Conservation (phyloP, 2,888 invertebrate genomes). For the Gastrophysa polygoni region DNA sequence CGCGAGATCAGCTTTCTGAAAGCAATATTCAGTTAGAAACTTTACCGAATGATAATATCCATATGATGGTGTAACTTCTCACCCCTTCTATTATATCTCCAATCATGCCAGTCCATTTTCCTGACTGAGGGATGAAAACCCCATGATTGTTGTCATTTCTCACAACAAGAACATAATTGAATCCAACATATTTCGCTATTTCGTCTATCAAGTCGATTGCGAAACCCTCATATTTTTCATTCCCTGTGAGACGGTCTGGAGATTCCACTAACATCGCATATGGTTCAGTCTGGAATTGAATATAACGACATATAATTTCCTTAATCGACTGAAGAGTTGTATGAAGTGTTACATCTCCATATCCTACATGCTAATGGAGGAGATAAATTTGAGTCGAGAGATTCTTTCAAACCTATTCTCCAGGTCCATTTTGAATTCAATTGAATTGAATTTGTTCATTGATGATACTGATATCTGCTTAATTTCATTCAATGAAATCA, state of each 20-base stretch:
- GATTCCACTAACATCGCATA: slow-evolving; percentile 67
- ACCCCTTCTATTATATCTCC: slow-evolving; percentile 59
- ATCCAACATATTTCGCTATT: slow-evolving; percentile 62
- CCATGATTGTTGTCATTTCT: slow-evolving; percentile 53
- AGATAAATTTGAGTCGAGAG: too few relatives aligned
- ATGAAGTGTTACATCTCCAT: too few relatives aligned
- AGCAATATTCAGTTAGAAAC: too few relatives aligned
- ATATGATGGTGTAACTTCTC: slow-evolving; percentile 31
- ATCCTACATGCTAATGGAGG: too few relatives aligned
- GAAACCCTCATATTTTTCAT: slow-evolving; percentile 67
- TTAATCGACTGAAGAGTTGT: too few relatives aligned
- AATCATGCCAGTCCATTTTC: slow-evolving; percentile 78
- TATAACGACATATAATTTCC: background rate
- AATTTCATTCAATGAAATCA: too few relatives aligned
- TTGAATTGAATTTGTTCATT: too few relatives aligned
- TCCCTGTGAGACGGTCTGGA: slow-evolving; percentile 54
- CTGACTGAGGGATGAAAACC: slow-evolving; percentile 54
- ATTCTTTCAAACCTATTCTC: too few relatives aligned
- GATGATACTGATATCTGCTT: too few relatives aligned
- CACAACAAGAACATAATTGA: slow-evolving; percentile 64
- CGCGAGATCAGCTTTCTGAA: slow-evolving; percentile 84
- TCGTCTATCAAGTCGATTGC: slow-evolving; percentile 68
- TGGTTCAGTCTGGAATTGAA: slow-evolving; percentile 63
- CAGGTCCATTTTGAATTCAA: too few relatives aligned
- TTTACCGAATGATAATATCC: too few relatives aligned